Percentiles rank a stretch among this genome's conserved stretches.
phyloP scores from a whole-genome alignment of 2,888 invertebrate species.

The Diarsia rubi region DNA sequence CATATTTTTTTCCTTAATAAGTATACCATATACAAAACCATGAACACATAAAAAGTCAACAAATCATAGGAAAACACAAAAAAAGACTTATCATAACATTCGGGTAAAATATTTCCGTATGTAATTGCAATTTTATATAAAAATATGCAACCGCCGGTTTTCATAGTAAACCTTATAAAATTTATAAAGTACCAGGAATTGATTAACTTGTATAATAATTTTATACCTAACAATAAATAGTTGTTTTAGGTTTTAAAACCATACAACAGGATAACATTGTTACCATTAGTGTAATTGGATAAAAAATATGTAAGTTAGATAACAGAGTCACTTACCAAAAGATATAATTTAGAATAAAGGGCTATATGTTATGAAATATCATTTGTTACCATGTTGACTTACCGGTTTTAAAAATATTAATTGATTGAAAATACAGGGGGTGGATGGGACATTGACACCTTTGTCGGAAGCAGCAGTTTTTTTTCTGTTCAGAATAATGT shows the following conservation, averaged over 20 bases:
- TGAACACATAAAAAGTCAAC: neutral
- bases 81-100: neutral
- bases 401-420: neutral
- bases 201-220: too few species aligned
- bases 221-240: slow-evolving; percentile 12
- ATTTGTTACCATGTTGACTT: neutral
- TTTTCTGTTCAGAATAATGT: too few species aligned
- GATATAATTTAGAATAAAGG: slow-evolving; percentile 2
- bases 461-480: too few species aligned
- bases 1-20: neutral
- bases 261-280: slow-evolving; percentile 33
- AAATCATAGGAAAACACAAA: neutral
- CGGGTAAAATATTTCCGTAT: slow-evolving; percentile 8
- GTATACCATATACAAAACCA: neutral
- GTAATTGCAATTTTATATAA: slow-evolving; percentile 14
- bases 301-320: slow-evolving; percentile 43
- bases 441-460: too few species aligned
- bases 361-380: neutral
- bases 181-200: slow-evolving; percentile 15
- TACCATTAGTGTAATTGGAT: slow-evolving; percentile 52
- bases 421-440: neutral
- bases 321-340: neutral
- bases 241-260: slow-evolving; percentile 8
- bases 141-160: neutral
- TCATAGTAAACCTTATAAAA: neutral